phyloP scores from a whole-genome alignment of 64 coral and sea anemone genomes.

The Trachythela sp. region DNA sequence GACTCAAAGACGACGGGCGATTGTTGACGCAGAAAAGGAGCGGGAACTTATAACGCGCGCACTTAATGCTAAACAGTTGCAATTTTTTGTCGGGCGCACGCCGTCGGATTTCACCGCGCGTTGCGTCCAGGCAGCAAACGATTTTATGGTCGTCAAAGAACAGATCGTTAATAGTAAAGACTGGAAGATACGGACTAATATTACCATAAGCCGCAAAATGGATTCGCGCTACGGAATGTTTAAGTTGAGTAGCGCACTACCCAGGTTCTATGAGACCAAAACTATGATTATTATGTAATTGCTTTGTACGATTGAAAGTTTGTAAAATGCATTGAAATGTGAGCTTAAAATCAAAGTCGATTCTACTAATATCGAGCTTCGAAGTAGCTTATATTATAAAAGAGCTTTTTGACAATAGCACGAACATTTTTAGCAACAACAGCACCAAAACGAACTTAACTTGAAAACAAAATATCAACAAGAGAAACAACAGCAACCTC shows the following conservation, averaged over 20 bases:
- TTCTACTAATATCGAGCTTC: too few species aligned
- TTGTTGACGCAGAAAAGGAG: not conserved
- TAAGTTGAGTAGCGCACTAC: not conserved
- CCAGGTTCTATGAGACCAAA: not conserved
- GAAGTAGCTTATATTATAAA: not conserved
- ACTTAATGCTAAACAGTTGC: not conserved
- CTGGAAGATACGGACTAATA: not conserved
- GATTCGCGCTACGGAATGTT: not conserved
- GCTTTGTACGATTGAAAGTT: not conserved
- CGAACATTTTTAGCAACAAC: too few species aligned
- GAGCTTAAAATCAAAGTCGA: not conserved
- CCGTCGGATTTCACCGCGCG: not conserved
- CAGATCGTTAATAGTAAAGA: not conserved
- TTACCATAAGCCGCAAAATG: not conserved
- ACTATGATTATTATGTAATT: not conserved
- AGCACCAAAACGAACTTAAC: too few species aligned
- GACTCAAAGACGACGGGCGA: not conserved
- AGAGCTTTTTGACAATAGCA: too few species aligned
- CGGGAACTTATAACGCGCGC: not conserved
- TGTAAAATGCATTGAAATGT: not conserved
- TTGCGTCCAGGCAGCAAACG: not conserved
- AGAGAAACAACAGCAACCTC: too few species aligned
- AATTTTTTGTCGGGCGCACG: not conserved
- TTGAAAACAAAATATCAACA: too few species aligned
- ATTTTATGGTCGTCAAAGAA: not conserved